Evolutionary conservation across 2,888 invertebrate species (phyloP), one percentile per base, ranked within the genome.

Genomic region (Trypoxylon attenuatum): DNA sequence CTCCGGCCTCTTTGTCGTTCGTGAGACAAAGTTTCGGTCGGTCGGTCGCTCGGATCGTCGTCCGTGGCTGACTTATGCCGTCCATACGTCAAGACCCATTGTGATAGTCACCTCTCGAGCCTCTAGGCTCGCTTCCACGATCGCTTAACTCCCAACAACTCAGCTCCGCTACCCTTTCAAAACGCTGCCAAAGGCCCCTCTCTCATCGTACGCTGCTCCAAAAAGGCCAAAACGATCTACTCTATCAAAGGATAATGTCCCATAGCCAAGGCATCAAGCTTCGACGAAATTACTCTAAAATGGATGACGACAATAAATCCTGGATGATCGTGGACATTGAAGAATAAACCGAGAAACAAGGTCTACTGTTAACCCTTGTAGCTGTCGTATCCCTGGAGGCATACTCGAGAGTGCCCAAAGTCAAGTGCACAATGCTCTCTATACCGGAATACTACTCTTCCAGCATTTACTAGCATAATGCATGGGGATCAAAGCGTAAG

Each of bases 21-120:
- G 76, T 69, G 76, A 79, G 74, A 77, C 69, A 73, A 73, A 78
- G 71, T 73, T 53, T 54, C 57, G 64, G 54, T 52, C n/a, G n/a
- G n/a, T n/a, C n/a, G n/a, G 33, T 54, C 33, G 33, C 47, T 73
- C n/a, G n/a, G n/a, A n/a, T n/a, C n/a, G n/a, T n/a, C n/a, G 76
- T 81, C 81, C 80, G 80, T 80, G 73, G 59, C 73, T 83, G 79
- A 84, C 81, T 83, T 81, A 82, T 81, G 77, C 71, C 76, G 68
- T 67, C 71, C 76, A 80, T 83, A 80, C 77, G 77, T 84, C 80
- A 81, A 46, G 27, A 46, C 49, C 66, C 61, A 76, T 79, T 78
- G 77, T 81, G 38, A 62, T 47, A 47, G 51, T 64, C 43, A 59
- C 62, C 69, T 62, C 60, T 60, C 60, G 42, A 56, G 58, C 60